Base-by-base conservation (phyloP, 2,888 invertebrate species). In the Stenchaetothrips biformis region DNA sequence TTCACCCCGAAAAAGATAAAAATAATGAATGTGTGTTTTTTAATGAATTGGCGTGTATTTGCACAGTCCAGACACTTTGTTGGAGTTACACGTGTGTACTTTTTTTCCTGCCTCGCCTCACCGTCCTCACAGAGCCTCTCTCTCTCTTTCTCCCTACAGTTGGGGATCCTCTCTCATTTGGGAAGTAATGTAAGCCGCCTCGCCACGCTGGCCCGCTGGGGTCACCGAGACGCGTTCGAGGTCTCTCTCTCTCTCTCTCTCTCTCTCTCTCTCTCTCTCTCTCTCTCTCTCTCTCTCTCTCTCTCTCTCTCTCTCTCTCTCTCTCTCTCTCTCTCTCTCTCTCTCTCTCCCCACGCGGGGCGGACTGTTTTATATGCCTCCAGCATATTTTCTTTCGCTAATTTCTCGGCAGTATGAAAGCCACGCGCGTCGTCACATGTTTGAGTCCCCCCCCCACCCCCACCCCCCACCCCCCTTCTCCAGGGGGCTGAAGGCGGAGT, bases 341-440 rank as follows among this genome's bases (percentile, higher is more conserved):
- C 49, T 11, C 49, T 49, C 11, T 11, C 49, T 49, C 49, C 49
- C 8, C 49, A 11, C 49, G 11, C 49, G 49, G 49, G 8, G n/a
- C n/a, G n/a, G n/a, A n/a, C 53, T 53, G 53, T 53, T 53, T 53
- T 53, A 53, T 53, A 53, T 53, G 53, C 53, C 53, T 16, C 53
- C 53, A 53, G 53, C 53, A 53, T 53, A 53, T 53, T 53, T 53
- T 16, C 53, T 53, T 53, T 53, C 53, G 53, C 53, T 53, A 53
- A 53, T 53, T 53, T 16, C 53, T n/a, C n/a, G 62, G n/a, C n/a
- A 62, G n/a, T 62, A 62, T 16, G 62, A 62, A 62, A n/a, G 62
- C 62, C n/a, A 16, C 62, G 62, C n/a, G n/a, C 62, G 62, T 62
- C 62, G 16, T 7, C n/a, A n/a, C n/a, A 62, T 53, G 53, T 53